These are phyloP conservation scores for Pelagia noctiluca DNA, from an alignment of 30 jellyfish, hydroid and myxozoan genomes.

Conservation along the genomic window DNA sequence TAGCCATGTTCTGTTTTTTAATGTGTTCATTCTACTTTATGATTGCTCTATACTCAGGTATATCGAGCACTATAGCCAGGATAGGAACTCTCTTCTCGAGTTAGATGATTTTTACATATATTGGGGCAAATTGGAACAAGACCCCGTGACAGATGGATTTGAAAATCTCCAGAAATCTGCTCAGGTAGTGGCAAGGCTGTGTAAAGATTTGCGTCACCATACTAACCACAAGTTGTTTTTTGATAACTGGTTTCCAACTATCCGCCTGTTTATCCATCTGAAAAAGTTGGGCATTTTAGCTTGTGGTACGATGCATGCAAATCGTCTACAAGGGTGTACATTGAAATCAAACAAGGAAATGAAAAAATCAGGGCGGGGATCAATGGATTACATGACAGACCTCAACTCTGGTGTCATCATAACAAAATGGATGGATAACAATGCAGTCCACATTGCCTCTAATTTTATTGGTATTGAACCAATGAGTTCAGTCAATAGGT, in stretches of 20 bases:
- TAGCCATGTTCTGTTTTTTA: no score
- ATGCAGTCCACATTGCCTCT: slow-evolving; percentile 64
- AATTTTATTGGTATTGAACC: slow-evolving; percentile 77
- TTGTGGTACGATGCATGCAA: slow-evolving; percentile 71
- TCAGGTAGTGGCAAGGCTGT: slow-evolving; percentile 71
- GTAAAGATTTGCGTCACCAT: slow-evolving; percentile 55
- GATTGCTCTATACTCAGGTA: no score
- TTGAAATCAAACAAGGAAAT: slow-evolving; percentile 62
- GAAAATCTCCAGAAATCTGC: slow-evolving; percentile 78
- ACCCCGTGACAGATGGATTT: slow-evolving; percentile 1
- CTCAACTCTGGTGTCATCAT: slow-evolving; percentile 65
- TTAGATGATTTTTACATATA: no score
- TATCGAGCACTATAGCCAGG: no score
- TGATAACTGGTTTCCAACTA: slow-evolving; percentile 79
- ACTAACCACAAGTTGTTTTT: slow-evolving; percentile 57
- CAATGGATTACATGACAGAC: slow-evolving; percentile 60
- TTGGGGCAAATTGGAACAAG: slow-evolving; percentile 23
- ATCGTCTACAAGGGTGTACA: slow-evolving; percentile 73
- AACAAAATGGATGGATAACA: slow-evolving; percentile 75
- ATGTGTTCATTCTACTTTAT: no score
- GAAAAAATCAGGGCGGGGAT: slow-evolving; percentile 68
- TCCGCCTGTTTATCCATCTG: slow-evolving; percentile 49
- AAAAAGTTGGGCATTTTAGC: slow-evolving; percentile 54
- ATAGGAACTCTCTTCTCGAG: no score
- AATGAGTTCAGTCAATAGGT: slow-evolving; percentile 45